Evolutionary conservation across 2,888 invertebrate species (phyloP).

Genomic region (Tryphoninae sp.): DNA sequence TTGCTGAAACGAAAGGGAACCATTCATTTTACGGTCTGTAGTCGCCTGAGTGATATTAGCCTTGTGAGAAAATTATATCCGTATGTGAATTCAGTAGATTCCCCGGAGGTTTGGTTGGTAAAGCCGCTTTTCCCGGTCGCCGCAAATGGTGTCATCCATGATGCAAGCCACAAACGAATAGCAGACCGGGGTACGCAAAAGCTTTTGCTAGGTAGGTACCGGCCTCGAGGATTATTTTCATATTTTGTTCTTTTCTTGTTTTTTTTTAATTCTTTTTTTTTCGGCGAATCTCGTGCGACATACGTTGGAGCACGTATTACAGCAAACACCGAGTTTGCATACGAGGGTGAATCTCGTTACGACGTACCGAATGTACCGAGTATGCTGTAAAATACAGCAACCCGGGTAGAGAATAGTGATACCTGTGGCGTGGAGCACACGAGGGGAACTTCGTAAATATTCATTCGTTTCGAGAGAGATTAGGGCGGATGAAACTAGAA

Average conservation of each 20-base stretch:
- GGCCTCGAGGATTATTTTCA: too few relatives aligned
- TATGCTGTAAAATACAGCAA: neutral
- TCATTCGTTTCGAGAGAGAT: constrained; percentile 26
- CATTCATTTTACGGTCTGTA: neutral
- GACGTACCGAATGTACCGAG: neutral
- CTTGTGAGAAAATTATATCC: neutral
- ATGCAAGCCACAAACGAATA: neutral
- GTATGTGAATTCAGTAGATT: neutral
- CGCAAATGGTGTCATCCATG: constrained; percentile 24
- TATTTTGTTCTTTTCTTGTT: too few relatives aligned
- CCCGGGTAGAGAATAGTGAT: neutral
- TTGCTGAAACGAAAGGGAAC: neutral
- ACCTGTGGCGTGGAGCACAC: constrained; percentile 1
- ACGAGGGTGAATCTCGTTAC: constrained; percentile 18
- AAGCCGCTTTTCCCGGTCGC: constrained; percentile 9
- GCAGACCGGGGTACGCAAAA: neutral
- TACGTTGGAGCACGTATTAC: neutral
- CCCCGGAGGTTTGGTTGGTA: constrained; percentile 1
- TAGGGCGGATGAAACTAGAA: constrained; percentile 6
- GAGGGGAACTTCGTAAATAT: constrained; percentile 30
- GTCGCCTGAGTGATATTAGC: neutral
- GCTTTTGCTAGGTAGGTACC: neutral
- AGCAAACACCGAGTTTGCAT: constrained; percentile 11
- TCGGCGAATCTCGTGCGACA: neutral
- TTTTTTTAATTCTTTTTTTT: neutral